Evolutionary conservation across 2,888 invertebrate species (phyloP).

Genomic region (Agrilus cyanescens): DNA sequence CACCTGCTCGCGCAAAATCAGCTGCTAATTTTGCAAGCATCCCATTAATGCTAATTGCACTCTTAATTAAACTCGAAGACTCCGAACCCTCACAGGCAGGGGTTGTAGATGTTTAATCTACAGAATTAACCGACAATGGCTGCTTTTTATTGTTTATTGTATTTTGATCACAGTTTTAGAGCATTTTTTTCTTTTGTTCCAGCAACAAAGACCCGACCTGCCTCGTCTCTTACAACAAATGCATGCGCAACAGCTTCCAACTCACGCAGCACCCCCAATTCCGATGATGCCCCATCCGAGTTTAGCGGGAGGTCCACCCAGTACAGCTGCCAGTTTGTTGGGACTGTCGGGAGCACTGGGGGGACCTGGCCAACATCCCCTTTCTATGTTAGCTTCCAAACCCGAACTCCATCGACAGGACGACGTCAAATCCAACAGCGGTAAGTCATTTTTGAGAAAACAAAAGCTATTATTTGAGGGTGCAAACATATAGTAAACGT

Average conservation of each 20-base stretch:
- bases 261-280: slow-evolving; percentile 61
- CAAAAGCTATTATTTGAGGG: too few species aligned
- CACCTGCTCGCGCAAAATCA: too few species aligned
- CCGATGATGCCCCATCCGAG: slow-evolving; percentile 60
- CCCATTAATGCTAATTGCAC: too few species aligned
- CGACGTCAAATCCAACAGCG: slow-evolving; percentile 64
- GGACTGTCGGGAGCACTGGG: slow-evolving; percentile 49
- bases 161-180: not conserved
- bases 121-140: too few species aligned
- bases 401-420: slow-evolving; percentile 66
- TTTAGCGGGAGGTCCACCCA: slow-evolving; percentile 41
- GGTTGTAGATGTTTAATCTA: too few species aligned
- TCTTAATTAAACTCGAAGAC: too few species aligned
- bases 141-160: not conserved
- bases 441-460: slow-evolving; percentile 37
- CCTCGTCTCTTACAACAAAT: slow-evolving; percentile 80
- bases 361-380: slow-evolving; percentile 57
- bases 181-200: slow-evolving; percentile 34
- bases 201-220: slow-evolving; percentile 79
- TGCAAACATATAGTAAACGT: too few species aligned
- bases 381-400: slow-evolving; percentile 65
- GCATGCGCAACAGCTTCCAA: slow-evolving; percentile 78
- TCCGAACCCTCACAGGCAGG: too few species aligned
- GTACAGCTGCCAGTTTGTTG: slow-evolving; percentile 47
- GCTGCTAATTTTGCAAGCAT: too few species aligned